Evolutionary conservation across 2,888 invertebrate genomes (phyloP).

Genomic region (Piscicola geometra): DNA sequence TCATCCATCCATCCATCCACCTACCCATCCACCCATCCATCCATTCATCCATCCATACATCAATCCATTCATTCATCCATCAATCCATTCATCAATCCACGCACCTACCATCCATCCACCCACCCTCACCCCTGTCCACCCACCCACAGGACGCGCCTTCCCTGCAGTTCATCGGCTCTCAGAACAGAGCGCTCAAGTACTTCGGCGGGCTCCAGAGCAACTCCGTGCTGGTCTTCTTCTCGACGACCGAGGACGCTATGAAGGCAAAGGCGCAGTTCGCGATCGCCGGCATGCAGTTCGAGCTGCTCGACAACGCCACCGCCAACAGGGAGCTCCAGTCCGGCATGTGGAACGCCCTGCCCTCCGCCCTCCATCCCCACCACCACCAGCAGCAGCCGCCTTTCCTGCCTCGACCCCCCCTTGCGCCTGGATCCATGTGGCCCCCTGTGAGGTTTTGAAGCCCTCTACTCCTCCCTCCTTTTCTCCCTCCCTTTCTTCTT

Average conservation of each 20-base stretch:
- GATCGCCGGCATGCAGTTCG: slow-evolving; percentile 17
- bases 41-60: too few species aligned
- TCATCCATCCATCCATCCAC: too few species aligned
- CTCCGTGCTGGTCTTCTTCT: slow-evolving; percentile 27
- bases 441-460: neutral
- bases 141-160: slow-evolving; percentile 11
- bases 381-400: neutral
- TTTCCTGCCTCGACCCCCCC: slow-evolving; percentile 16
- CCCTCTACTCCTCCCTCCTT: slow-evolving; percentile 1
- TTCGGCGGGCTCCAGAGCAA: slow-evolving; percentile 18
- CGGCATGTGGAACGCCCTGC: slow-evolving; percentile 21
- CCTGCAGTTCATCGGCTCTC: slow-evolving; percentile 16
- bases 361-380: neutral
- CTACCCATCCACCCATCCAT: too few species aligned
- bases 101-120: too few species aligned
- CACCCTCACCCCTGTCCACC: neutral
- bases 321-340: slow-evolving; percentile 26
- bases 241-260: slow-evolving; percentile 27
- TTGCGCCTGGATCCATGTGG: neutral
- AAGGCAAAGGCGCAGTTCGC: slow-evolving; percentile 27
- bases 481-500: neutral
- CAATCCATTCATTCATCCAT: too few species aligned
- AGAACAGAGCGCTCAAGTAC: slow-evolving; percentile 17
- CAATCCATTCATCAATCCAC: too few species aligned
- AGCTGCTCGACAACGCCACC: slow-evolving; percentile 21